Base-by-base conservation (phyloP, 2,888 invertebrate genomes). In the Stenotaenia linearis region DNA sequence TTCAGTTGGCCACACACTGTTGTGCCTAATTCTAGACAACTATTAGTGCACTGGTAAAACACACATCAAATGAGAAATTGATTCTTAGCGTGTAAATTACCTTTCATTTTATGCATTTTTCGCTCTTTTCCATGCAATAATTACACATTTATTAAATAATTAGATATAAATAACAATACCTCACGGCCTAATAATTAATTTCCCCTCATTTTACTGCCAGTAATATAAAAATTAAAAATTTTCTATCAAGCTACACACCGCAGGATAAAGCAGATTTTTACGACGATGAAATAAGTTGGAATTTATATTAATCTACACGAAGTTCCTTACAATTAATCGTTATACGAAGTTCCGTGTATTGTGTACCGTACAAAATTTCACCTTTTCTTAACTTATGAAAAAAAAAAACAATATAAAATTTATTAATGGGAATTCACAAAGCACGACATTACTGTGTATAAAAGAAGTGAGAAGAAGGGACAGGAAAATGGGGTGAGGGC, bases 1-100 rank as follows among this genome's bases (percentile, higher is more conserved):
- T 56, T 56, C 56, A 56, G 56, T 56, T 56, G 56, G 56, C 56
- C 56, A 56, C 56, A 56, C 56, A 56, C 23, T 56, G 56, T 56
- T 56, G 56, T 56, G 56, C 56, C 23, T 56, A 56, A 56, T 56
- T 56, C 56, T 23, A 56, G 56, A 56, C 56, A 56, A 56, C 56
- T 56, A 56, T 56, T 56, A 56, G 56, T 21, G 56, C 56, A 56
- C 56, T 56, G 56, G 21, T 56, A 21, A 56, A 56, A 56, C 56
- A 56, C 56, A 23, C 56, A 56, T 56, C 56, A 56, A 56, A 56
- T 56, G 56, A 56, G 56, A 56, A 56, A 56, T 56, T 56, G 56
- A 56, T 56, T 56, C 56, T 56, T 56, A 56, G 56, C 56, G 56
- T 56, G 21, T 18, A 56, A 40, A 40, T 40, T 40, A 40, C 40